phyloP scores from a whole-genome alignment of 1,140 invertebrate genomes.

The Rhyzopertha dominica region DNA sequence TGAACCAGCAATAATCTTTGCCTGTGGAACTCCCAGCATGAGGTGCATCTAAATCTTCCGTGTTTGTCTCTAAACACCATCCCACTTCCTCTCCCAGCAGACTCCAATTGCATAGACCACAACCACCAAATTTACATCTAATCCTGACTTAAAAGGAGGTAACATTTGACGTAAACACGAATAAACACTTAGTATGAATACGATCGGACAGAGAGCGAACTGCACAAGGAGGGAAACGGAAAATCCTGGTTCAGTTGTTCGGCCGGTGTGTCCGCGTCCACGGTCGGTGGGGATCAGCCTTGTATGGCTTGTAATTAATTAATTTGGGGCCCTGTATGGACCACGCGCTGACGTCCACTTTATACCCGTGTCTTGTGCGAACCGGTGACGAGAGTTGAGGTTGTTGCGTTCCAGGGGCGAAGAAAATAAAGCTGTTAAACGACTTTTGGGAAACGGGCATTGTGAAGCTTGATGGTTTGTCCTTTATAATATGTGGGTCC shows the following conservation, averaged over 20 bases:
- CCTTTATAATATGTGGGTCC: too few species aligned
- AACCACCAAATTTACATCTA: constrained; percentile 11
- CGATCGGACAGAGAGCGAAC: not conserved
- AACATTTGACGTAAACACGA: constrained; percentile 6
- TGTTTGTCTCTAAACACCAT: too few species aligned
- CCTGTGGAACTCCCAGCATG: too few species aligned
- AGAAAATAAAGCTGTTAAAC: too few species aligned
- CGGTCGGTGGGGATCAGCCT: not conserved
- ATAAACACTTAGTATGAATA: constrained; percentile 6
- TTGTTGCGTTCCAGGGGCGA: too few species aligned
- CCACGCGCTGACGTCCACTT: constrained; percentile 5
- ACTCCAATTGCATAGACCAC: too few species aligned
- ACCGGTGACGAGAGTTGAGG: too few species aligned
- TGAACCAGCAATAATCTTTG: too few species aligned
- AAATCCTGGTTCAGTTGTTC: not conserved
- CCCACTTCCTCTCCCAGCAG: too few species aligned
- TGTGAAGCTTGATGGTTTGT: too few species aligned
- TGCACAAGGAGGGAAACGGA: not conserved
- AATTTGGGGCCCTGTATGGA: constrained; percentile 8
- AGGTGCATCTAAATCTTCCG: too few species aligned
- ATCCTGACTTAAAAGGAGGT: constrained; percentile 7
- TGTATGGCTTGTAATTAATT: constrained; percentile 10
- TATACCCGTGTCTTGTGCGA: not conserved
- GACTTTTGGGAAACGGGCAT: too few species aligned
- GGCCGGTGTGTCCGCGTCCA: not conserved